Evolutionary conservation across 2,797 vertebrate genomes (phyloP).

Genomic region (Potorous gilbertii): DNA sequence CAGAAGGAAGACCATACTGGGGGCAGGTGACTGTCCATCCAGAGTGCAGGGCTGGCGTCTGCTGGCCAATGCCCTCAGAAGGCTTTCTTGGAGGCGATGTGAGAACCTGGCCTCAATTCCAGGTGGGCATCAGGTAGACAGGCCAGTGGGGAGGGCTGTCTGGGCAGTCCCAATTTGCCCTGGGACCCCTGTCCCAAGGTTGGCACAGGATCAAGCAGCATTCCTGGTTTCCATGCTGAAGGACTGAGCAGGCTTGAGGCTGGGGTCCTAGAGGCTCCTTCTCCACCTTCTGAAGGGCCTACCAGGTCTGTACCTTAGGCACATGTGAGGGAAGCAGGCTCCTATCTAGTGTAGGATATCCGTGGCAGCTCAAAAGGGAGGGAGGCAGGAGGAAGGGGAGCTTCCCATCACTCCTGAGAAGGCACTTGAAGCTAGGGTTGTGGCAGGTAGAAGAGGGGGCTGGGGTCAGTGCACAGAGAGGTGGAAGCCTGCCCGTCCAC

Average conservation of each 20-base stretch:
- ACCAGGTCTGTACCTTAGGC: background rate
- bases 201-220: conserved; percentile 47
- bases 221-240: conserved; percentile 20
- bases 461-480: background rate
- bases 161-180: background rate
- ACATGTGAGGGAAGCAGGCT: background rate
- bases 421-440: conserved; percentile 77
- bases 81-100: background rate
- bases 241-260: background rate
- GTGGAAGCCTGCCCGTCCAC: background rate
- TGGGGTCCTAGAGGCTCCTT: background rate
- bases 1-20: background rate
- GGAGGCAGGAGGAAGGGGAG: background rate
- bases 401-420: conserved; percentile 60
- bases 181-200: conserved; percentile 7
- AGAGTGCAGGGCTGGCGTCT: background rate
- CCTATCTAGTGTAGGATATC: background rate
- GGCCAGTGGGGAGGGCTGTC: background rate
- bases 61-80: background rate
- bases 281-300: background rate
- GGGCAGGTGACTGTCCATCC: background rate
- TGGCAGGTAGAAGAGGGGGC: background rate
- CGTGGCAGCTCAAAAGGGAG: background rate
- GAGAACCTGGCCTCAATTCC: background rate
- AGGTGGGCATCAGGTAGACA: background rate